A percentile compares a stretch with the other conserved stretches of the same genome.
These are phyloP conservation scores for Tinamus major DNA, from an alignment of 2,797 vertebrate species.

Conservation along the genomic window DNA sequence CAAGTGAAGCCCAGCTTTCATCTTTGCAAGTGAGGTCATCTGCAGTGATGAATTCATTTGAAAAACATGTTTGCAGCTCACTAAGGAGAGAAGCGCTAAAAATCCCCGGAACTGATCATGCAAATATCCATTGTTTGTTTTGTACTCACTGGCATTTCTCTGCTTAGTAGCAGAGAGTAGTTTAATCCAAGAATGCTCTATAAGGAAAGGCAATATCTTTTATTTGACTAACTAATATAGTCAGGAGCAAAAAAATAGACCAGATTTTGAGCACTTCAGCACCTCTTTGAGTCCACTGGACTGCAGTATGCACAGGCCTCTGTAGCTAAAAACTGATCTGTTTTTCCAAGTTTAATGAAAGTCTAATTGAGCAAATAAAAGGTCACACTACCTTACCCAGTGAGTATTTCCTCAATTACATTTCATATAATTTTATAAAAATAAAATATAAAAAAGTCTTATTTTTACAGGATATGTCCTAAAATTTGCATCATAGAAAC, in stretches of 20 bases:
- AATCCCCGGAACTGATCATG: neutral
- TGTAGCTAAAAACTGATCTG: neutral
- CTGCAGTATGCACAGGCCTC: neutral
- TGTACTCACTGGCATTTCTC: neutral
- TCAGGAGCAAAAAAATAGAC: neutral
- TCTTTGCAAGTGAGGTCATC: neutral
- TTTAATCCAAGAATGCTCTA: neutral
- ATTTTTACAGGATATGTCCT: neutral
- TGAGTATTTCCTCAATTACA: neutral
- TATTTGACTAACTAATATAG: neutral
- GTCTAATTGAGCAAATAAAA: neutral
- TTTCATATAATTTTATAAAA: neutral
- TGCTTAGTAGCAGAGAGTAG: neutral
- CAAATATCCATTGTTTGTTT: neutral
- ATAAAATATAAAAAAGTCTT: neutral
- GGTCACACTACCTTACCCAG: neutral
- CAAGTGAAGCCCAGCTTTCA: conserved; percentile 24
- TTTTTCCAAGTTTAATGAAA: neutral
- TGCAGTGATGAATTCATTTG: neutral
- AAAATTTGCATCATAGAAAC: too few relatives aligned
- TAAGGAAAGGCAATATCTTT: neutral
- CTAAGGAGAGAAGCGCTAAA: neutral
- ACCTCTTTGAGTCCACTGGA: neutral
- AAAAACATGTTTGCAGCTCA: conserved; percentile 22
- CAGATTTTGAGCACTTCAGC: neutral